Percentiles rank a stretch among this genome's conserved stretches.
Evolutionary conservation across 1,140 invertebrate species (phyloP).

Genomic region (Dinothrombium tinctorium): DNA sequence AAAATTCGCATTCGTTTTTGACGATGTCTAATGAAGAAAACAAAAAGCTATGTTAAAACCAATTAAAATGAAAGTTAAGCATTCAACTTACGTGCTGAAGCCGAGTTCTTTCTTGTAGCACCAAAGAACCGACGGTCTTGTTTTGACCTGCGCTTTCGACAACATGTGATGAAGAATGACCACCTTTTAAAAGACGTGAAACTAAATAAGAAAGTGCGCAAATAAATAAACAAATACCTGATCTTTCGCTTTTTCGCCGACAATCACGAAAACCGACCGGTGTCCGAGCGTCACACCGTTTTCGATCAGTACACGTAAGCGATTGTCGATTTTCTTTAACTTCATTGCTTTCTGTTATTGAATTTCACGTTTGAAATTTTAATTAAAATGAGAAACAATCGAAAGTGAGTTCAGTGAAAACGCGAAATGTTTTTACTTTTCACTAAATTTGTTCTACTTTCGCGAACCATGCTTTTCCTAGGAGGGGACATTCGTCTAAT

Average conservation of each 20-base stretch:
- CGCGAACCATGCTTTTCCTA: too few relatives aligned
- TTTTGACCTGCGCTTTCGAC: slow-evolving; percentile 71
- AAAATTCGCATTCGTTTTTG: slow-evolving; percentile 75
- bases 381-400: too few relatives aligned
- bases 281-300: slow-evolving; percentile 76
- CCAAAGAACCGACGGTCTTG: slow-evolving; percentile 76
- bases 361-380: too few relatives aligned
- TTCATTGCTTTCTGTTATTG: too few relatives aligned
- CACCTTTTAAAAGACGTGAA: too few relatives aligned
- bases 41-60: slow-evolving; percentile 3
- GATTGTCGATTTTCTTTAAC: slow-evolving; percentile 77
- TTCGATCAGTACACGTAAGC: slow-evolving; percentile 82
- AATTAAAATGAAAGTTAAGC: too few relatives aligned
- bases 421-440: too few relatives aligned
- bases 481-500: too few relatives aligned
- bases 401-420: too few relatives aligned
- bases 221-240: slow-evolving; percentile 39
- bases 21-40: slow-evolving; percentile 63
- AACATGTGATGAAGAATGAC: slow-evolving; percentile 93
- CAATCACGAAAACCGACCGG: slow-evolving; percentile 71
- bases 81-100: too few relatives aligned
- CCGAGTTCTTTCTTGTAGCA: slow-evolving; percentile 94
- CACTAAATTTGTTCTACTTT: too few relatives aligned
- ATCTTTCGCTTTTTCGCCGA: slow-evolving; percentile 86
- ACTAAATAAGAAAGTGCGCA: too few relatives aligned